Conservation (phyloP, 2,113 vertebrate genomes). For the Syngnathus floridae region DNA sequence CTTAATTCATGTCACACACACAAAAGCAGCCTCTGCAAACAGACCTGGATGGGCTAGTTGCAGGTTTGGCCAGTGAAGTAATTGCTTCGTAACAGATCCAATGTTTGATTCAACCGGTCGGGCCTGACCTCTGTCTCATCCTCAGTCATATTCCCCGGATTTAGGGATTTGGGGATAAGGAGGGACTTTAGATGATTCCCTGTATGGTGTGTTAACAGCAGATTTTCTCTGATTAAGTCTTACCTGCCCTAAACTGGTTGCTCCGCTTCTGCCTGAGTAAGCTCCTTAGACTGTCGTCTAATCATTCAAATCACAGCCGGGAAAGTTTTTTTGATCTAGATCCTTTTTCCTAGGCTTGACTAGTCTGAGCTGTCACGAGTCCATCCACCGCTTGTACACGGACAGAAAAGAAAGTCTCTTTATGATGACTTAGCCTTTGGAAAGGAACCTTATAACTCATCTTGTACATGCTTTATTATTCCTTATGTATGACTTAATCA, state of each 20-base stretch:
- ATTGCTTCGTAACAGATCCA: constrained; percentile 61
- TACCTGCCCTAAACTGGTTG: constrained; percentile 65
- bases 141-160: constrained; percentile 59
- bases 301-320: constrained; percentile 64
- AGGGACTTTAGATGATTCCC: constrained; percentile 61
- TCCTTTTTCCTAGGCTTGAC: constrained; percentile 12
- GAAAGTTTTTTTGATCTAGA: constrained; percentile 55
- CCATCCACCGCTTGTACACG: constrained; percentile 34
- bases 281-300: constrained; percentile 62
- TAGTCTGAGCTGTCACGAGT: constrained; percentile 52
- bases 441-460: constrained; percentile 33
- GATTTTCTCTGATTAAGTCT: constrained; percentile 71
- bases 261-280: constrained; percentile 59
- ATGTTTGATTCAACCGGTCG: constrained; percentile 60
- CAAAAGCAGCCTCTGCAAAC: constrained; percentile 27
- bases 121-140: constrained; percentile 62
- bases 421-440: constrained; percentile 24
- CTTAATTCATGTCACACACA: background rate
- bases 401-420: constrained; percentile 42
- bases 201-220: constrained; percentile 70
- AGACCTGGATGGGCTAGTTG: constrained; percentile 32
- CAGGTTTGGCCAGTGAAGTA: constrained; percentile 54
- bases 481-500: constrained; percentile 13
- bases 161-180: constrained; percentile 62
- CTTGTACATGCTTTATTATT: constrained; percentile 12